Evolutionary conservation across 2,113 vertebrate genomes (phyloP), one percentile per base, ranked within the genome.

Genomic region (Salvelinus alpinus): DNA sequence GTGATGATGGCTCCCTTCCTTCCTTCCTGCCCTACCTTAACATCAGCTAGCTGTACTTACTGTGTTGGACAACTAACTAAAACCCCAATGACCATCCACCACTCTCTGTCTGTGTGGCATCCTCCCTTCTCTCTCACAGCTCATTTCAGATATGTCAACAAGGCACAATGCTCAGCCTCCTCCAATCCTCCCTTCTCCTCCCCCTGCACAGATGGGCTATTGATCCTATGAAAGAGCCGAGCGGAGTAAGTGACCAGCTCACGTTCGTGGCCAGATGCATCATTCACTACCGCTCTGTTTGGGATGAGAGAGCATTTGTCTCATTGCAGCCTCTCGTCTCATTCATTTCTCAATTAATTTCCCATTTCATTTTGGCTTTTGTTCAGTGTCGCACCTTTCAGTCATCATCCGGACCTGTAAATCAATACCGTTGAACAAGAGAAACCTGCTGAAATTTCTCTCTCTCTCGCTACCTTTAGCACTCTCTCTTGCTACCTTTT

Each of bases 1-100:
- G 66, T n/a, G 59, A 71, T 70, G 80, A 80, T 47, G 38, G 38
- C 77, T 85, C 88, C 84, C 88, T 90, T 85, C 88, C 84, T 88
- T 90, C 93, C 90, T 89, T 85, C 82, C 76, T 79, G 38, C 38
- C 9, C 38, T 44, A 93, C 89, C 90, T 86, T 83, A 86, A 79
- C 73, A 78, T 75, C 84, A 1, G 85, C 79, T 85, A 81, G 73
- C 83, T 73, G 62, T 86, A 76, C 88, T 88, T 79, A 72, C 81
- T 79, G 77, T 67, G 78, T 79, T 25, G 75, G 77, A 78, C 85
- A 86, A 86, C 81, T 81, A 84, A 84, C 72, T 82, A 83, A 87
- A 81, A 57, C 85, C 77, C 90, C 87, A 87, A 87, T 85, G 81
- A 65, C 66, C 13, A 72, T 83, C 84, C 76, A 85, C 82, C 80